phyloP scores from a whole-genome alignment of 2,113 vertebrate genomes.

The Oryzias celebensis region DNA sequence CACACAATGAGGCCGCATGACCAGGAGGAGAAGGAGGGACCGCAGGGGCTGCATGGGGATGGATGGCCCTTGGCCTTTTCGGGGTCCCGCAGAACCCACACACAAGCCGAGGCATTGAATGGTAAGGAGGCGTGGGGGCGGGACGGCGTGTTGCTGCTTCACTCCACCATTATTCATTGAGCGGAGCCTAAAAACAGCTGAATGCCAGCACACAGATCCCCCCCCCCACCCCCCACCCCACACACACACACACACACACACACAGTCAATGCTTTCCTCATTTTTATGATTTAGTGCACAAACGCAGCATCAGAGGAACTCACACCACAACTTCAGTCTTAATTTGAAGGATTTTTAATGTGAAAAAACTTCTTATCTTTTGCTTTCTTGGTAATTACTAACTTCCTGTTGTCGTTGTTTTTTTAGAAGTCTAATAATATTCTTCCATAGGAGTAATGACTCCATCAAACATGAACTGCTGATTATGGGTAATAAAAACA shows the following conservation, averaged over 20 bases:
- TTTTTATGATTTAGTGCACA: background rate
- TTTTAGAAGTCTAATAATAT: too few species aligned
- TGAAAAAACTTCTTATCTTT: too few species aligned
- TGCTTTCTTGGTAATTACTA: too few species aligned
- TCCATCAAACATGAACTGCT: too few species aligned
- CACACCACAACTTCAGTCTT: too few species aligned
- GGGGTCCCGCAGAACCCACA: constrained; percentile 37
- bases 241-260: constrained; percentile 21
- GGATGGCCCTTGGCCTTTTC: constrained; percentile 72
- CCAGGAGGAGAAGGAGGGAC: constrained; percentile 49
- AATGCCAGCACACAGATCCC: constrained; percentile 51
- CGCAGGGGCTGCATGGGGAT: constrained; percentile 42
- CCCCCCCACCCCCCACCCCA: constrained; percentile 41
- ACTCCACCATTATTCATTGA: constrained; percentile 52
- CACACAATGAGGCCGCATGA: constrained; percentile 65
- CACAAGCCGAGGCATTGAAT: constrained; percentile 40
- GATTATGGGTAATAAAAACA: too few species aligned
- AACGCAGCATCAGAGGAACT: background rate
- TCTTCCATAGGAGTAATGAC: too few species aligned
- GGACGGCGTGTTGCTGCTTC: constrained; percentile 43
- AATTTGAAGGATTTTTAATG: too few species aligned
- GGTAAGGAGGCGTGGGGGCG: constrained; percentile 52
- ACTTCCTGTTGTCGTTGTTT: too few species aligned
- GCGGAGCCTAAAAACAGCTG: constrained; percentile 36
- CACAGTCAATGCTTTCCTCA: constrained; percentile 23